These are phyloP conservation scores for Tricholaema leucomelas DNA, from an alignment of 2,113 vertebrate genomes.

Conservation along the genomic window DNA sequence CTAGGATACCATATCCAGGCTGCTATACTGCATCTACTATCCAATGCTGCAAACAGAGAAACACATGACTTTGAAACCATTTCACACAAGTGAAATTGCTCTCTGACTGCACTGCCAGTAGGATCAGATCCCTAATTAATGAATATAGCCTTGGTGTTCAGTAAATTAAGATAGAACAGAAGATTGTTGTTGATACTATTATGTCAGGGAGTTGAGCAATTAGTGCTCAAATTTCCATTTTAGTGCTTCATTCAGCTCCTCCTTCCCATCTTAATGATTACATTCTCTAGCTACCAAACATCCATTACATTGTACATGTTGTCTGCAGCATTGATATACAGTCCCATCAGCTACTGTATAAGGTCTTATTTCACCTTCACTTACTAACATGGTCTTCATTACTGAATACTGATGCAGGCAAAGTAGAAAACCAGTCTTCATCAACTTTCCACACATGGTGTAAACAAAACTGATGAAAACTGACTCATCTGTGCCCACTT, in stretches of 20 bases:
- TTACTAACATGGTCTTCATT: neutral
- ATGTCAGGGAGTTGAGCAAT: constrained; percentile 1
- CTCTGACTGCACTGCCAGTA: neutral
- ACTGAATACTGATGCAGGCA: neutral
- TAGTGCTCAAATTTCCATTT: neutral
- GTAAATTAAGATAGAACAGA: constrained; percentile 17
- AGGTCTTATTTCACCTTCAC: neutral
- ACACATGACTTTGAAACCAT: neutral
- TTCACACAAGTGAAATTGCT: neutral
- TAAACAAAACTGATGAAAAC: neutral
- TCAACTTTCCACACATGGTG: neutral
- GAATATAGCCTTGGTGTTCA: neutral
- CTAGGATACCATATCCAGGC: no score
- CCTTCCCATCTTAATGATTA: constrained; percentile 7
- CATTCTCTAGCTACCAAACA: neutral
- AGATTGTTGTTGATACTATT: constrained; percentile 3
- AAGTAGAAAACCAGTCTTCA: neutral
- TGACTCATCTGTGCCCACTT: neutral
- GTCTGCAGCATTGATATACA: neutral
- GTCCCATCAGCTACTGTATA: neutral
- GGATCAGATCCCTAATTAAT: constrained; percentile 11
- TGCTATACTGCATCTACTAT: neutral
- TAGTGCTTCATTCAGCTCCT: neutral
- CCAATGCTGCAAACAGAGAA: neutral
- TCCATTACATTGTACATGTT: neutral